Evolutionary conservation across 2,797 vertebrate genomes (phyloP), one percentile per base, ranked within the genome.

Genomic region (Pangasius krempfi): DNA sequence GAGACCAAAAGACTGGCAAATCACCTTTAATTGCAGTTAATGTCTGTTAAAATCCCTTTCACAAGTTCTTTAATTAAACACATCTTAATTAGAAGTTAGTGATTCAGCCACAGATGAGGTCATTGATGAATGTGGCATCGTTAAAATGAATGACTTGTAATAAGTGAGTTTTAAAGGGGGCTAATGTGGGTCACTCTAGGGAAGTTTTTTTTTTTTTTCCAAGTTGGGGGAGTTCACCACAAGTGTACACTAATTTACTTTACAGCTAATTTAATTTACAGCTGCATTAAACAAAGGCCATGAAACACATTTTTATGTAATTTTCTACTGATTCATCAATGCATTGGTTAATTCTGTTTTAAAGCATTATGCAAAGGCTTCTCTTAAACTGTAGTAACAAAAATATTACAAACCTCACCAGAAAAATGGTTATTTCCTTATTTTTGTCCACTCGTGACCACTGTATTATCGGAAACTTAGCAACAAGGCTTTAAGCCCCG

Each of bases 41-140:
- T 88, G 44, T 62, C 25, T 5, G 40, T 54, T 75, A 20, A 66
- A 58, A 18, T 22, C 14, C 30, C 40, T 81, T 44, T 56, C 33
- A 70, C 13, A 8, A 30, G 62, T 40, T 20, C 9, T 66, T 62
- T 82, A 73, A 86, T 89, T 86, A 86, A 81, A 73, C 54, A 13
- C 13, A 2, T 30, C 22, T 73, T 86, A 13, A 78, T 88, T 54
- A 58, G 70, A 2, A 4, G 12, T 44, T 18, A 20, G 50, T 30
- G 73, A 22, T 73, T 50, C 33, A n/a, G 30, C 56, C 30, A 4
- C 75, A 14, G 58, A 66, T 87, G 86, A 80, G 12, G 60, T 78
- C 73, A 75, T 13, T 47, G 62, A 64, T 62, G 66, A 70, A 79
- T 20, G 33, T 30, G 22, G 47, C 37, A 5, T 44, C 18, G 7